Base-by-base conservation (phyloP, 2,797 vertebrate genomes). In the Poecilia velifera region DNA sequence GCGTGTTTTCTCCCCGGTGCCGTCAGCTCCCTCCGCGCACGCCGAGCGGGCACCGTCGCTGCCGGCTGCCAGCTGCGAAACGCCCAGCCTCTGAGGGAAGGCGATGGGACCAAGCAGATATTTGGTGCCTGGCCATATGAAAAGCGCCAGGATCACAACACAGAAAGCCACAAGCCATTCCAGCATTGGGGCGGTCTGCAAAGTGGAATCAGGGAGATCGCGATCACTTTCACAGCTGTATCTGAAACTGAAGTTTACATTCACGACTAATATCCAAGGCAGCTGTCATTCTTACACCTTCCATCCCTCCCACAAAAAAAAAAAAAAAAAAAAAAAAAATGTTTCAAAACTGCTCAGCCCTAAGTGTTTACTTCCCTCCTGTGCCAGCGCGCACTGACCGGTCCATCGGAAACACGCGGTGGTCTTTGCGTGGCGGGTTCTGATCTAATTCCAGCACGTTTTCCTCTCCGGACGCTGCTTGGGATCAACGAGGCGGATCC, bases 151-250 rank as follows among this genome's bases (percentile, higher is more conserved):
- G 88, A 95, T 76, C 89, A 93, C 84, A 73, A 95, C 55, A 87
- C 91, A 95, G 71, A 94, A 51, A 85, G 82, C 90, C 72, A 84
- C 90, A 0, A 95, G 83, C 93, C 94, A 96, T 93, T 82, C 93
- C 89, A 95, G 91, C 95, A 95, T 96, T 91, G 94, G 92, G 85
- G 86, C 93, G 88, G 90, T 82, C 68, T 75, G 47, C 6, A 31
- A 43, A 66, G 72, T 51, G 12, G 13, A 73, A 47, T 5, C 66
- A 75, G 51, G 51, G 59, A 62, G 78, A 66, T n/a, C 62, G 47
- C 62, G 4, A 64, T 43, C 43, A 53, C 73, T 77, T 34, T 71
- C 71, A 73, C 57, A 18, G 64, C 49, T 28, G 57, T 31, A 34
- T 73, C 73, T 22, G 34, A n/a, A 76, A 3, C 55, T 41, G 0